phyloP scores from a whole-genome alignment of 2,797 vertebrate genomes.

The Sphaeramia orbicularis region DNA sequence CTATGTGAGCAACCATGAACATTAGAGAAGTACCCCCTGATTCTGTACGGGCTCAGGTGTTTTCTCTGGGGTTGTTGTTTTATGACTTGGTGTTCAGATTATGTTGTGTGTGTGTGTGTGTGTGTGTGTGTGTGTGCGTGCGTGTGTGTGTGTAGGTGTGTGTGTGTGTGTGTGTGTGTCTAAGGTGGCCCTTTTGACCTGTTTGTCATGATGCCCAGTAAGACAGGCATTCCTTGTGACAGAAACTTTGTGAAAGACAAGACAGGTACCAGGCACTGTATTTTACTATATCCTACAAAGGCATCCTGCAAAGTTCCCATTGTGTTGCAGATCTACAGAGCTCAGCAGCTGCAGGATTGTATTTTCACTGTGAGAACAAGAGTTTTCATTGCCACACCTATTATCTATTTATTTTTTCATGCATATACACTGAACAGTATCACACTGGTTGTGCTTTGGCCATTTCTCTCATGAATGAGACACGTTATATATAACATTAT shows the following conservation, averaged over 20 bases:
- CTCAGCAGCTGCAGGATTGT: constrained; percentile 1
- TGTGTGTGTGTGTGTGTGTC: too few relatives aligned
- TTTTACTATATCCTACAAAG: not conserved
- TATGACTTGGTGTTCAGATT: constrained; percentile 19
- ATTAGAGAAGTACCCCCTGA: constrained; percentile 14
- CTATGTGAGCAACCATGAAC: constrained; percentile 16
- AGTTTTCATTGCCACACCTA: too few relatives aligned
- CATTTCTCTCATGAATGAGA: too few relatives aligned
- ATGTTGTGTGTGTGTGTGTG: not conserved
- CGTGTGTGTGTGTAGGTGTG: too few relatives aligned
- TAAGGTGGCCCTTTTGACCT: constrained; percentile 1
- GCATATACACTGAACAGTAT: not conserved
- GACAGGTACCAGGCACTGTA: not conserved
- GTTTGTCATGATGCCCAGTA: constrained; percentile 18
- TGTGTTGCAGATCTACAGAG: not conserved
- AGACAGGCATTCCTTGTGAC: constrained; percentile 5
- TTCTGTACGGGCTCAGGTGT: constrained; percentile 18
- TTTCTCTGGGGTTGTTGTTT: constrained; percentile 6
- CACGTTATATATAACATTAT: too few relatives aligned
- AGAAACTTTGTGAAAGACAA: not conserved
- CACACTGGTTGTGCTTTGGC: not conserved
- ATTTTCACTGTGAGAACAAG: not conserved
- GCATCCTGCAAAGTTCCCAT: not conserved
- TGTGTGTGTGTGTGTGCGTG: constrained; percentile 1
- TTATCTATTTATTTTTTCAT: too few relatives aligned